Evolutionary conservation across 2,113 vertebrate species (phyloP).

Genomic region (Columbina picui): DNA sequence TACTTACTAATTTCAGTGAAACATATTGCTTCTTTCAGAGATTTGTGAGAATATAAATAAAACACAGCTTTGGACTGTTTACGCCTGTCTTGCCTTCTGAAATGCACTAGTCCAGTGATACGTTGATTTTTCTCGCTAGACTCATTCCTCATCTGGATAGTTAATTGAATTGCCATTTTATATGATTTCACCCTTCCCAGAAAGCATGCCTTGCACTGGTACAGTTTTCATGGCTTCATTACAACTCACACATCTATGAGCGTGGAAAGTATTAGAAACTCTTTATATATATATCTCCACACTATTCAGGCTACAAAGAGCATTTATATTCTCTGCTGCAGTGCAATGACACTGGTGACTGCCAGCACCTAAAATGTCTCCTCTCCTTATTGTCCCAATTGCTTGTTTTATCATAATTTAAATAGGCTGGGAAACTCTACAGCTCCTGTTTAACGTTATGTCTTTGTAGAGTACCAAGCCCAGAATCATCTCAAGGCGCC

Average conservation of each 20-base stretch:
- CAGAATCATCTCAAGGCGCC: background rate
- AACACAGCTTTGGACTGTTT: background rate
- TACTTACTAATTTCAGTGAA: background rate
- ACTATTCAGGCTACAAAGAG: fast-evolving
- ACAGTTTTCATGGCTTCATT: background rate
- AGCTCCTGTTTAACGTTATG: background rate
- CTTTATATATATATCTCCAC: background rate
- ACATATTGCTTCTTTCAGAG: background rate
- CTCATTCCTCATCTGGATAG: conserved; percentile 20
- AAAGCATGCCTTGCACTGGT: background rate
- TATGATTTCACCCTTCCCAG: conserved; percentile 31
- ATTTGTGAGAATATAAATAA: background rate
- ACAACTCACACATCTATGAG: background rate
- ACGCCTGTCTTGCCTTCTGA: conserved; percentile 2
- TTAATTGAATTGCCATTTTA: conserved; percentile 50
- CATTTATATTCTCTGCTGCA: background rate
- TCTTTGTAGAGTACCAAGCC: background rate
- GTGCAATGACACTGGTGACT: background rate
- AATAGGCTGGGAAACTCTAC: background rate
- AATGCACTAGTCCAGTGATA: background rate
- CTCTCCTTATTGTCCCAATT: background rate
- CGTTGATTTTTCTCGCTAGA: background rate
- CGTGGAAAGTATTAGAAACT: background rate
- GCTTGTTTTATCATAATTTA: background rate
- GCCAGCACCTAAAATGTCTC: background rate